These are phyloP conservation scores for Zeuzera pyrina DNA, from an alignment of 2,888 invertebrate species.

Conservation along the genomic window DNA sequence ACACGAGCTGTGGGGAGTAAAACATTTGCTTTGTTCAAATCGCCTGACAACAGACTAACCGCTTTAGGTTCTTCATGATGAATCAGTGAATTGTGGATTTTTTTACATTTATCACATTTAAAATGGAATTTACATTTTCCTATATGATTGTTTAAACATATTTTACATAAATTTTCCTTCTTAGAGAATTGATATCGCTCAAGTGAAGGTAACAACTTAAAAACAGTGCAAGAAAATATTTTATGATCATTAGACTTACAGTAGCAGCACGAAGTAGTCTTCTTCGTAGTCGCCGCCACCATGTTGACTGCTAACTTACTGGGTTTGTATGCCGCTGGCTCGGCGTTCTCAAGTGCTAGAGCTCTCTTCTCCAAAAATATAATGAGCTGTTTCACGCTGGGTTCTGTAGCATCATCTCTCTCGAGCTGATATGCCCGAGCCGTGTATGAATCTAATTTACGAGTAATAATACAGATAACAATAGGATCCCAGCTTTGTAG, in stretches of 20 bases:
- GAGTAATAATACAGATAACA: constrained; percentile 10
- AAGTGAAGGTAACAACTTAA: no score
- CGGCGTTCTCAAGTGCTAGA: constrained; percentile 8
- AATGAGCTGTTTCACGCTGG: constrained; percentile 3
- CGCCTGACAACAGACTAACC: no score
- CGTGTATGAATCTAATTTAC: constrained; percentile 13
- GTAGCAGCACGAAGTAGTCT: constrained; percentile 1
- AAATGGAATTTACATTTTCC: no score
- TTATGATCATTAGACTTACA: constrained; percentile 7
- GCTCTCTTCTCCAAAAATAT: constrained; percentile 10
- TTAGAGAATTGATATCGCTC: no score
- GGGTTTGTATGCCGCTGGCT: neutral
- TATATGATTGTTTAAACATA: no score
- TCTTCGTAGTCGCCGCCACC: neutral
- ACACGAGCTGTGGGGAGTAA: no score
- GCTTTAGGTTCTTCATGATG: no score
- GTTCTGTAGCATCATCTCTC: constrained; percentile 3
- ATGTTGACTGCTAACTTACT: neutral
- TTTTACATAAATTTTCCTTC: no score
- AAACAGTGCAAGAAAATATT: constrained; percentile 6
- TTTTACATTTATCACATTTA: no score
- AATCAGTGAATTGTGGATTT: no score
- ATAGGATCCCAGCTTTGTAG: constrained; percentile 11
- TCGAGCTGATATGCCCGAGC: constrained; percentile 9
- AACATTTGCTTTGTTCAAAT: no score